Evolutionary conservation across 2,113 vertebrate genomes (phyloP).

Genomic region (Festucalex cinctus): DNA sequence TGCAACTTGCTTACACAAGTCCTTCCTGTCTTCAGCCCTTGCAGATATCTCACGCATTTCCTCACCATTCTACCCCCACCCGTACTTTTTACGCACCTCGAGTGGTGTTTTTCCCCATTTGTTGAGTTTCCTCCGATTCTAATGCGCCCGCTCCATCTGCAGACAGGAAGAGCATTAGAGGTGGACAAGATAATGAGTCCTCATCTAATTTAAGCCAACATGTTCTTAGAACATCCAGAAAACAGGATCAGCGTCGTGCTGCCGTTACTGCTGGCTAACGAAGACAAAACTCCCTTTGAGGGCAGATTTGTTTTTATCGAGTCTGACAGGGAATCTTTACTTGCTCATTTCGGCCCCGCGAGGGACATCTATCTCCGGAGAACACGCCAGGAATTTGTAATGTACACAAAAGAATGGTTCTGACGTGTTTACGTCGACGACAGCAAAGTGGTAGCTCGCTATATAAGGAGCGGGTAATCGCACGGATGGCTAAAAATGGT

Average conservation of each 20-base stretch:
- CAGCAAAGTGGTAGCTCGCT: conserved; percentile 43
- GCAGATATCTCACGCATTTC: conserved; percentile 47
- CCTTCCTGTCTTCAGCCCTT: conserved; percentile 59
- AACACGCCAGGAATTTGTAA: conserved; percentile 53
- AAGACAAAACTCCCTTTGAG: conserved; percentile 41
- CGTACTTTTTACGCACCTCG: conserved; percentile 31
- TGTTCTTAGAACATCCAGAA: conserved; percentile 20
- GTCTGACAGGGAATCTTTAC: conserved; percentile 28
- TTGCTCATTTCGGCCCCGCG: neutral
- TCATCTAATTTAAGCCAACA: conserved; percentile 25
- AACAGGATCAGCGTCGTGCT: neutral
- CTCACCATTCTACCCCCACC: conserved; percentile 27
- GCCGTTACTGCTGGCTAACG: conserved; percentile 17
- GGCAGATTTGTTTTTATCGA: conserved; percentile 36
- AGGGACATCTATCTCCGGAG: conserved; percentile 33
- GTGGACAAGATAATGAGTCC: conserved; percentile 23
- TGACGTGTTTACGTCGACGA: conserved; percentile 18
- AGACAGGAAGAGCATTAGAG: conserved; percentile 42
- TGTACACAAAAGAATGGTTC: conserved; percentile 37
- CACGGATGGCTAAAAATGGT: conserved; percentile 5
- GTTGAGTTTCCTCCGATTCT: conserved; percentile 16
- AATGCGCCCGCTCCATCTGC: neutral
- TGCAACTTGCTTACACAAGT: conserved; percentile 55
- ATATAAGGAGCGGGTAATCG: conserved; percentile 22
- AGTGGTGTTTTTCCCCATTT: neutral